A percentile compares a stretch with the other conserved stretches of the same genome.
These are phyloP conservation scores for Lochmaea crataegi DNA, from an alignment of 2,888 invertebrate species.

Conservation along the genomic window DNA sequence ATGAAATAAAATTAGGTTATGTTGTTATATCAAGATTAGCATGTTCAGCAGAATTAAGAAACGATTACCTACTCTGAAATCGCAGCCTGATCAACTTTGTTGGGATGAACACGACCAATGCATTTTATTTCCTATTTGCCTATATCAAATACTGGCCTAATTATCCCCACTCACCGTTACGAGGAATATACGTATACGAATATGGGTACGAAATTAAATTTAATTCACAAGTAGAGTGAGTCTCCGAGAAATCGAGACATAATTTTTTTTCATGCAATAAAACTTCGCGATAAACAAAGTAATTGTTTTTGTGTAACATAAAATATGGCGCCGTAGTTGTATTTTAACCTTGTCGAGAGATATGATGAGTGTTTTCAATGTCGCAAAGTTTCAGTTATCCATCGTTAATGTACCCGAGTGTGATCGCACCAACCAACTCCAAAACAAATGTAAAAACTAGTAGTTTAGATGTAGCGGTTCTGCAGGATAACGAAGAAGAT, in stretches of 20 bases:
- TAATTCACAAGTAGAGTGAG: conserved; percentile 11
- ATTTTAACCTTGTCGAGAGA: background rate
- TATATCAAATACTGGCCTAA: background rate
- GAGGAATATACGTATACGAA: conserved; percentile 10
- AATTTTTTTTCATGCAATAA: background rate
- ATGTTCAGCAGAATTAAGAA: no score
- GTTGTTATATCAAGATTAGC: no score
- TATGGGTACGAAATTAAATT: conserved; percentile 6
- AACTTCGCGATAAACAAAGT: conserved; percentile 7
- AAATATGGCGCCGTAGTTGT: background rate
- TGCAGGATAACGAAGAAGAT: background rate
- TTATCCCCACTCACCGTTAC: background rate
- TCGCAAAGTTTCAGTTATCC: conserved; percentile 8
- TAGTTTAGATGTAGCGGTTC: conserved; percentile 2
- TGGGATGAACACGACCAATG: no score
- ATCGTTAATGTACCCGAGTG: conserved; percentile 11
- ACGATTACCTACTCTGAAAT: no score
- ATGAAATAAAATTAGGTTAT: no score
- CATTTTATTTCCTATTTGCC: background rate
- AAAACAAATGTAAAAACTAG: background rate
- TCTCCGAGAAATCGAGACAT: background rate
- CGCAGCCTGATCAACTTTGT: background rate
- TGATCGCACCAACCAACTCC: background rate
- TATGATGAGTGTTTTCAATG: conserved; percentile 15
- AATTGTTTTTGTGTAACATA: background rate